Evolutionary conservation across 2,888 invertebrate genomes (phyloP).

Genomic region (Ypsolopha sequella): DNA sequence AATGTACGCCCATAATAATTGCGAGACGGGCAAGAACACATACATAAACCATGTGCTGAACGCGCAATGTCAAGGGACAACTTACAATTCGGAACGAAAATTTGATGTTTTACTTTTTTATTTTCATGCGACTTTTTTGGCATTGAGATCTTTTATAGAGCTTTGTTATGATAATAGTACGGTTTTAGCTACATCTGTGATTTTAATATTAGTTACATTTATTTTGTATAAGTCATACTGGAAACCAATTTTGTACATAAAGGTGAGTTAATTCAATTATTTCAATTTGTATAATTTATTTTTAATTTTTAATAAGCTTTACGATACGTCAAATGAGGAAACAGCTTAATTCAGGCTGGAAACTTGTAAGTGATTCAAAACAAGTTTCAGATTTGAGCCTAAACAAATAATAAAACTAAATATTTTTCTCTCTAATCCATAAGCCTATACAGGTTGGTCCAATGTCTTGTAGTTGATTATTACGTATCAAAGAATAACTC

Average conservation of each 20-base stretch:
- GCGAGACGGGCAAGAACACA: neutral
- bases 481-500: too few species aligned
- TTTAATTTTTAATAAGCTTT: neutral
- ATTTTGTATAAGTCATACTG: constrained; percentile 33
- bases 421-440: too few species aligned
- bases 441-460: too few species aligned
- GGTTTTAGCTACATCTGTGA: constrained; percentile 19
- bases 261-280: constrained; percentile 26
- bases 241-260: constrained; percentile 32
- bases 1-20: neutral
- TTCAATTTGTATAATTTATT: neutral
- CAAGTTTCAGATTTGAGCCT: too few species aligned
- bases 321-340: too few species aligned
- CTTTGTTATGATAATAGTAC: constrained; percentile 17
- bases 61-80: constrained; percentile 12
- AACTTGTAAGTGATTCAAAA: too few species aligned
- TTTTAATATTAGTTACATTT: constrained; percentile 21
- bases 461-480: too few species aligned
- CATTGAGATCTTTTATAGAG: constrained; percentile 14
- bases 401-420: too few species aligned
- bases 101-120: constrained; percentile 17
- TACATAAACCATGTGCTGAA: neutral
- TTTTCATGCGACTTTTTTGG: constrained; percentile 15
- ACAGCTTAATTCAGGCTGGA: too few species aligned
- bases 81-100: constrained; percentile 13